These are phyloP conservation scores for Aphaenogaster floridana DNA, from an alignment of 1,140 invertebrate species.

Conservation along the genomic window DNA sequence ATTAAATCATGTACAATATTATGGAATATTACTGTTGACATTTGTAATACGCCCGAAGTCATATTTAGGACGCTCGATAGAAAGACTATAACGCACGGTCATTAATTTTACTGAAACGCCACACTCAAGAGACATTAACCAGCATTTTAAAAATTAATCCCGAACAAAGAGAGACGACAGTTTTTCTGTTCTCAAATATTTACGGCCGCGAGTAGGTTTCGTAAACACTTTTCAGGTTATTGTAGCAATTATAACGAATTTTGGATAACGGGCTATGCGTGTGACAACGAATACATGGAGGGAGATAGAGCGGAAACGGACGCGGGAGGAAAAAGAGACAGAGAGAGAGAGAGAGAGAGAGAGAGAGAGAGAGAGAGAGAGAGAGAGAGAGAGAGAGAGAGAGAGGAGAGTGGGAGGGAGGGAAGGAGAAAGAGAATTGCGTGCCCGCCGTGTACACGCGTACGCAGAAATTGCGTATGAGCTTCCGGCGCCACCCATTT, in stretches of 20 bases:
- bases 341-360: constrained; percentile 11
- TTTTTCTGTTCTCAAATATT: constrained; percentile 6
- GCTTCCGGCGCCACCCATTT: constrained; percentile 57
- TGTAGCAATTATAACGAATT: constrained; percentile 43
- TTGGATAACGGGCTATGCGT: constrained; percentile 19
- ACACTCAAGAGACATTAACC: background rate
- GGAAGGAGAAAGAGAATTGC: background rate
- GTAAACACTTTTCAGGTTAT: constrained; percentile 34
- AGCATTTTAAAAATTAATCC: background rate
- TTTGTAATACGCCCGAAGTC: background rate
- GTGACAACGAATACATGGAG: constrained; percentile 20
- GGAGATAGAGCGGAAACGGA: background rate
- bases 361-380: background rate
- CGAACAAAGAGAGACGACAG: background rate
- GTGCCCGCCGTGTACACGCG: constrained; percentile 14
- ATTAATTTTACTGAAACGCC: constrained; percentile 22
- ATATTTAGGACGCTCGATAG: background rate
- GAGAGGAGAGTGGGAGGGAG: background rate
- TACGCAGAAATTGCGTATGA: constrained; percentile 69
- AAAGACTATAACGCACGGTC: background rate
- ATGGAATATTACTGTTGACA: constrained; percentile 50
- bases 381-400: background rate
- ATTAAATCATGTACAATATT: constrained; percentile 44
- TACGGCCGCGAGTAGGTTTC: background rate
- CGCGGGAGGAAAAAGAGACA: background rate